phyloP scores from a whole-genome alignment of 1,140 invertebrate species.

The Bathynomus jamesi region DNA sequence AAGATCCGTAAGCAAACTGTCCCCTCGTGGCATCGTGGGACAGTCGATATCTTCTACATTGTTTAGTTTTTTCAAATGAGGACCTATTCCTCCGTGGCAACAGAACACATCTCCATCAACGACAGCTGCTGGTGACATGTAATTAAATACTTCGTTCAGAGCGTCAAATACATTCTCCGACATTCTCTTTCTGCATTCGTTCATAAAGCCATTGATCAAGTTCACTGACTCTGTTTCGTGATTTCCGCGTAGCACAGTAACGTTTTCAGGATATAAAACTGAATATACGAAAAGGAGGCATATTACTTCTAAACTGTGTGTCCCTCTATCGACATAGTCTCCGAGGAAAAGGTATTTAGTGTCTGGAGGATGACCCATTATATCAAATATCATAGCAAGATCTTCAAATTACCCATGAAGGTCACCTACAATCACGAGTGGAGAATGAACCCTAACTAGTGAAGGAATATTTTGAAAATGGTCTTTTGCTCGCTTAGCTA shows the following conservation, averaged over 20 bases:
- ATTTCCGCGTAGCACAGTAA: conserved; percentile 7
- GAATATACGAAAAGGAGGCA: conserved; percentile 4
- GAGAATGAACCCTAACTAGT: neutral
- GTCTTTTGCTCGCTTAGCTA: neutral
- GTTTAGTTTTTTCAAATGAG: neutral
- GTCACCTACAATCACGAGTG: conserved; percentile 2
- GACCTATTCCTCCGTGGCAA: conserved; percentile 10
- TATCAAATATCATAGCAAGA: conserved; percentile 11
- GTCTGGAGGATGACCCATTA: neutral
- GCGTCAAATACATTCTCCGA: neutral
- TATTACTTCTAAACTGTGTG: conserved; percentile 6
- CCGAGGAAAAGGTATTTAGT: conserved; percentile 6
- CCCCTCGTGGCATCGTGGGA: neutral
- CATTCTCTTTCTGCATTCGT: conserved; percentile 15
- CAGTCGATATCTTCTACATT: neutral
- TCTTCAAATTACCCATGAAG: conserved; percentile 14
- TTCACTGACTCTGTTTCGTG: conserved; percentile 5
- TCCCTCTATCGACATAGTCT: conserved; percentile 11
- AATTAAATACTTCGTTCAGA: conserved; percentile 13
- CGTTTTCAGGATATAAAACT: neutral
- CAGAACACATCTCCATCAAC: conserved; percentile 5
- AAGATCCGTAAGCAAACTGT: neutral
- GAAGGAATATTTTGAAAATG: neutral
- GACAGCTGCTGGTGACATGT: conserved; percentile 5
- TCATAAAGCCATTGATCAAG: neutral